Evolutionary conservation across 1,140 invertebrate genomes (phyloP).

Genomic region (Trichonephila clavata): DNA sequence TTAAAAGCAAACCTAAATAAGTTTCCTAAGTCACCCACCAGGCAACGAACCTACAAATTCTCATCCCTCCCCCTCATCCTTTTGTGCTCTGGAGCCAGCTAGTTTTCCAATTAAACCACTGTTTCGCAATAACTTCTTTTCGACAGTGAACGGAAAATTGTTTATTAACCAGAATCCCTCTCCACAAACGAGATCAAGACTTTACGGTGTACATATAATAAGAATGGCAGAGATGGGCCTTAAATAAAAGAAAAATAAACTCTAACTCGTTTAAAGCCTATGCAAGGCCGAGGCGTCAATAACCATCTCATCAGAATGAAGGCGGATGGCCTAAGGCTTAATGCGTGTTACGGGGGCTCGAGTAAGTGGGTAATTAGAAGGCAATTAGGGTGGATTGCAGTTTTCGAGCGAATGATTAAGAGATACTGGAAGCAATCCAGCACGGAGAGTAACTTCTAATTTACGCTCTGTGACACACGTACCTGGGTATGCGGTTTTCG

Average conservation of each 20-base stretch:
- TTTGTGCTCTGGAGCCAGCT: background rate
- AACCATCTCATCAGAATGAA: constrained; percentile 69
- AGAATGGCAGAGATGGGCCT: constrained; percentile 37
- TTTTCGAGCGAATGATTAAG: constrained; percentile 73
- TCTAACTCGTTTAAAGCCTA: constrained; percentile 57
- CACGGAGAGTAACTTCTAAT: constrained; percentile 60
- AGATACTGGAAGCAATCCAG: constrained; percentile 68
- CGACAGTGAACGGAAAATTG: constrained; percentile 49
- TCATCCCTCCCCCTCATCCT: background rate
- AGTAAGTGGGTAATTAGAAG: constrained; percentile 75
- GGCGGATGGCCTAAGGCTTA: constrained; percentile 50
- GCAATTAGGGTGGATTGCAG: constrained; percentile 69
- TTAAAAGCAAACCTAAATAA: constrained; percentile 70
- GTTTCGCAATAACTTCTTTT: constrained; percentile 43
- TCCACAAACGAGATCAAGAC: constrained; percentile 60
- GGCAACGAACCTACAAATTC: background rate
- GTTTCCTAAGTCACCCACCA: constrained; percentile 34
- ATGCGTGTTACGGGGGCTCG: constrained; percentile 35
- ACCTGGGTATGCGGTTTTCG: constrained; percentile 41
- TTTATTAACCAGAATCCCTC: constrained; percentile 66
- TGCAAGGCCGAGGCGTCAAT: constrained; percentile 52
- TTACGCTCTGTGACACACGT: constrained; percentile 46
- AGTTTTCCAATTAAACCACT: constrained; percentile 64
- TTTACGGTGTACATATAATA: constrained; percentile 37
- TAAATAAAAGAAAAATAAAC: constrained; percentile 59